These are phyloP conservation scores for Hoplias malabaricus DNA, from an alignment of 2,113 vertebrate species.

Conservation along the genomic window DNA sequence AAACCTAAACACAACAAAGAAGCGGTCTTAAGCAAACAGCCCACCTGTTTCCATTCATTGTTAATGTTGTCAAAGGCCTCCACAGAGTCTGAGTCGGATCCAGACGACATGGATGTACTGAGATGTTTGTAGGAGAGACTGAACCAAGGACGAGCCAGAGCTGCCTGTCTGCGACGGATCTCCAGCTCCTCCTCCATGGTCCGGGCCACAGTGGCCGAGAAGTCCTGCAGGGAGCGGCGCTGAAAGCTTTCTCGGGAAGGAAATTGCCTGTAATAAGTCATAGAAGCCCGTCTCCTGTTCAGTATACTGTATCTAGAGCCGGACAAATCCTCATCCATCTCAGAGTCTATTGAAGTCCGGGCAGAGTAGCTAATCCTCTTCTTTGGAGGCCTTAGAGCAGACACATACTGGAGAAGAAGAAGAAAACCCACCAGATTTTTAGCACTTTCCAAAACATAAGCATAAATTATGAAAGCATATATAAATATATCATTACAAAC, in stretches of 20 bases:
- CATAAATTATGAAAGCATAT: neutral
- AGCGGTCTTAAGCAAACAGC: neutral
- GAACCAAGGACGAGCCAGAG: conserved; percentile 8
- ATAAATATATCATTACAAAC: neutral
- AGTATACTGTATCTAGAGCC: conserved; percentile 35
- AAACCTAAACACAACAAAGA: neutral
- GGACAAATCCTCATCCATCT: conserved; percentile 51
- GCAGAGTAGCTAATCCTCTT: conserved; percentile 53
- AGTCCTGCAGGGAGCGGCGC: conserved; percentile 65
- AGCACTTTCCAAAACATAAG: neutral
- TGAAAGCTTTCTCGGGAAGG: conserved; percentile 61
- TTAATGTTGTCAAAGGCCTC: conserved; percentile 51
- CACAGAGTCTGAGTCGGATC: conserved; percentile 51
- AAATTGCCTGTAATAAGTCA: conserved; percentile 51
- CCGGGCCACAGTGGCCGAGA: conserved; percentile 65
- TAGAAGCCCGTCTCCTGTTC: conserved; percentile 53
- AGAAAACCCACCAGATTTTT: neutral
- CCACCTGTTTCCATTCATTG: conserved; percentile 85
- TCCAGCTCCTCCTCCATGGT: conserved; percentile 70
- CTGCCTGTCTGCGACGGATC: conserved; percentile 53
- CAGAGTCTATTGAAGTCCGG: conserved; percentile 54
- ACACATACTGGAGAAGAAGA: conserved; percentile 68
- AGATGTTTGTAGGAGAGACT: conserved; percentile 33
- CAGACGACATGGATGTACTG: conserved; percentile 30
- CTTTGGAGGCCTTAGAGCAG: conserved; percentile 80